Base-by-base conservation (phyloP, 2,113 vertebrate genomes). In the Oreochromis spilurus region DNA sequence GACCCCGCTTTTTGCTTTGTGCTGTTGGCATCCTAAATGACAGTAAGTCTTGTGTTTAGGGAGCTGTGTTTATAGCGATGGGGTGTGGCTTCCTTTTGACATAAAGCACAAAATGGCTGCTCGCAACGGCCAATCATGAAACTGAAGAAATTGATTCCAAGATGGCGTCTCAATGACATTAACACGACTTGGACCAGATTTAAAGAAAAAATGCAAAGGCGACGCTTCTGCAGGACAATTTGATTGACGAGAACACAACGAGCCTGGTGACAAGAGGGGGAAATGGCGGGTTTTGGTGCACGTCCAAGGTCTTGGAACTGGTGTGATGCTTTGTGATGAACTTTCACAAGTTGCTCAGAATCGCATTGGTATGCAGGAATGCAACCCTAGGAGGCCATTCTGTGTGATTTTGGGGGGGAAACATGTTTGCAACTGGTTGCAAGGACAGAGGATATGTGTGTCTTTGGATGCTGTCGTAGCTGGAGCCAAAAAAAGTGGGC, bases 311-410 rank as follows among this genome's bases (percentile, higher is more conserved):
- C 84, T 50, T 65, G 38, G 67, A 86, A 60, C 88, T 85, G 52
- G 81, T 84, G 67, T 81, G 88, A 87, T 90, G 90, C 62, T 91
- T 84, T 67, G 62, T 67, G 62, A 67, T 67, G 34, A 67, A 67
- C 86, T 94, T 91, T 95, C 91, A 93, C 84, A 38, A 88, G 89
- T 91, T 88, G 86, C 92, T 93, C 91, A 62, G 60, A 92, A 90
- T 79, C 54, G 67, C 88, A 95, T 95, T 96, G 90, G 89, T 91
- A 96, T 95, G 94, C 95, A 96, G 93, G 93, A 95, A 94, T 95
- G 91, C 70, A 13, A 75, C 90, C 90, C 77, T 60, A 85, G 93
- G 89, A 94, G 93, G 90, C 92, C 77, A 72, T 91, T 94, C 93
- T 92, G 85, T 90, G 84, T 43, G 78, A 57, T 92, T 92, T 89